Evolutionary conservation across 2,113 vertebrate genomes (phyloP).

Genomic region (Clinocottus analis): DNA sequence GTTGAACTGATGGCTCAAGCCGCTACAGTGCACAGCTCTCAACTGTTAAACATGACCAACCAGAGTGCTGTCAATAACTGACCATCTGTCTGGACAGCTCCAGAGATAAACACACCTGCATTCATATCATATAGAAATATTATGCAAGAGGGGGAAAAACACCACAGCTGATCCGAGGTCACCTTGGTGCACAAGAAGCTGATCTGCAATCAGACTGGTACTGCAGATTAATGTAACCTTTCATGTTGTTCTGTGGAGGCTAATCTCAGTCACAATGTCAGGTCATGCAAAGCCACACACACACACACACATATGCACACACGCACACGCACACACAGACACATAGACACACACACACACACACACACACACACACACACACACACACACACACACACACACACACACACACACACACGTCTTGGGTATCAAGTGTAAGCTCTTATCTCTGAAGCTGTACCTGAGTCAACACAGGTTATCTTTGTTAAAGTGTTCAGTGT

Average conservation of each 20-base stretch:
- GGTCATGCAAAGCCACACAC: slow-evolving; percentile 52
- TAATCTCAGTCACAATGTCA: slow-evolving; percentile 74
- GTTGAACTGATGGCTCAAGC: no score
- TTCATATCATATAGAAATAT: not conserved
- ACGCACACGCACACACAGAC: not conserved
- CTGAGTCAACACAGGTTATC: slow-evolving; percentile 12
- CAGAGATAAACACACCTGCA: not conserved
- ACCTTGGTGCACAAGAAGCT: slow-evolving; percentile 27
- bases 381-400: not conserved
- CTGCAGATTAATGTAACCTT: slow-evolving; percentile 54
- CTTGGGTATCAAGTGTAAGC: no score
- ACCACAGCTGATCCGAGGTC: not conserved
- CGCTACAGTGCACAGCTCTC: no score
- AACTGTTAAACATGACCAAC: no score
- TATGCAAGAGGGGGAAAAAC: not conserved
- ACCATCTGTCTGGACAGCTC: no score
- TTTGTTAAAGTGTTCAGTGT: not conserved
- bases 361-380: slow-evolving; percentile 38
- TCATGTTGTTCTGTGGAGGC: slow-evolving; percentile 53
- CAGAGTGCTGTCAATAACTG: no score
- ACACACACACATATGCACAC: not conserved
- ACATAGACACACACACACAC: not conserved
- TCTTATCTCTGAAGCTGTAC: slow-evolving; percentile 2
- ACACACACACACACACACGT: slow-evolving; percentile 14
- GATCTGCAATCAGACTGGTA: slow-evolving; percentile 14